Base-by-base conservation (phyloP, 2,113 vertebrate species). In the Myotis davidii region DNA sequence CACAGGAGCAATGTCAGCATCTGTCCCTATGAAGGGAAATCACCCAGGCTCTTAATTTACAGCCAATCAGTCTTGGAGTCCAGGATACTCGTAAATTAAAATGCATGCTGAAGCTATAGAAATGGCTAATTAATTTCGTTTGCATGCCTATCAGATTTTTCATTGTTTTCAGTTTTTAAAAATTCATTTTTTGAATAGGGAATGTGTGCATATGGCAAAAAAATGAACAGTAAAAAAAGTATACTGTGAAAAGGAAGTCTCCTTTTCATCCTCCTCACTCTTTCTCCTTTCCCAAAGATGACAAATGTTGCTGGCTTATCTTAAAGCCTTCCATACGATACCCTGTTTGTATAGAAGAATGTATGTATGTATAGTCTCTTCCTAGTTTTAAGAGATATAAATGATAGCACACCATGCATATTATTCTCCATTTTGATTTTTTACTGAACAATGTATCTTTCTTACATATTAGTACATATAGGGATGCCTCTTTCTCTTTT, bases 21-120 rank as follows among this genome's bases (percentile, higher is more conserved):
- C 98, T 98, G 97, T 97, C 97, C 87, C 91, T 88, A 45, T 81
- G 88, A 95, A 95, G 85, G 79, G 78, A 97, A 97, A 96, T 92
- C 87, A 96, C 95, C 81, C 34, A 96, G 93, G 61, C 97, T 97
- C 93, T 96, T 88, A 65, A 74, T 97, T 98, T 94, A 92, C 91
- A 96, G 96, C 78, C 91, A 76, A 91, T 97, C 96, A 97, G 94
- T 97, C 96, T 95, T 74, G 45, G 95, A 97, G 85, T 86, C 95
- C 95, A 70, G 90, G 91, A 72, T 94, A 96, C 98, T 98, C 96
- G 94, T 91, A 94, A 83, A 96, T 95, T 96, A 94, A 96, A 98
- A 97, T 78, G 89, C 48, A 88, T 72, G 81, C 89, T 95, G 93
- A 72, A 93, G 93, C 84, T 94, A 70, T 87, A 96, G 93, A 69